phyloP scores from a whole-genome alignment of 2,113 vertebrate genomes.

The Centrocercus urophasianus region DNA sequence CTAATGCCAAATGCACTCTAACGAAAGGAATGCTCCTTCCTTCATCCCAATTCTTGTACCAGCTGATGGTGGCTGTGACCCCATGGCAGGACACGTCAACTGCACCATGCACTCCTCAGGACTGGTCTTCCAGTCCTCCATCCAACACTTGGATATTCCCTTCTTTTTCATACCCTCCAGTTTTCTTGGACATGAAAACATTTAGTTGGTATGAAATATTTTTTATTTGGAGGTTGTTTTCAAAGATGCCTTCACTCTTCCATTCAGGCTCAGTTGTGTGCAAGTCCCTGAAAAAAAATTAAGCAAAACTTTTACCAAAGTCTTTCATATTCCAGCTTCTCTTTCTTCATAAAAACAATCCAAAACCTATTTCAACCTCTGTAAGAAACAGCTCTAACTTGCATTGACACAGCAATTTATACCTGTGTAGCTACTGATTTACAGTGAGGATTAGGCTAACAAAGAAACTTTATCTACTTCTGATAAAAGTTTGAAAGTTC shows the following conservation, averaged over 20 bases:
- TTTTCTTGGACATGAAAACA: background rate
- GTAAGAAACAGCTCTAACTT: background rate
- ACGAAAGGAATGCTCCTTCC: background rate
- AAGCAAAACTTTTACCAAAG: background rate
- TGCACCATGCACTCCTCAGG: background rate
- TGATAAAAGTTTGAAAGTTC: background rate
- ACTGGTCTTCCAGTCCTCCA: background rate
- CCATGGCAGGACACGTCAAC: background rate
- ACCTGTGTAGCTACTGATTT: background rate
- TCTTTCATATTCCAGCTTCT: background rate
- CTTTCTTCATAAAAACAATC: background rate
- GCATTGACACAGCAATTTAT: background rate
- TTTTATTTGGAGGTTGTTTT: rapidly evolving
- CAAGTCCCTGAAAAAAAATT: background rate
- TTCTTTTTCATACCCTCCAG: background rate
- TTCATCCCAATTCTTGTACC: background rate
- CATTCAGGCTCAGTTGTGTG: background rate
- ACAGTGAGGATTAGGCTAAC: background rate
- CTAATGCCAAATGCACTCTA: background rate
- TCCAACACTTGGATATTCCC: background rate
- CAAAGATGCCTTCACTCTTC: background rate
- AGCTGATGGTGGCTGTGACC: background rate
- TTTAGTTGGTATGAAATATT: too few relatives aligned
- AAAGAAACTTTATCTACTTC: background rate
- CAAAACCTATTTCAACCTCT: background rate